Percentiles rank a stretch among this genome's conserved stretches.
phyloP scores from a whole-genome alignment of 2,113 vertebrate species.

The Zosterops pallidus region DNA sequence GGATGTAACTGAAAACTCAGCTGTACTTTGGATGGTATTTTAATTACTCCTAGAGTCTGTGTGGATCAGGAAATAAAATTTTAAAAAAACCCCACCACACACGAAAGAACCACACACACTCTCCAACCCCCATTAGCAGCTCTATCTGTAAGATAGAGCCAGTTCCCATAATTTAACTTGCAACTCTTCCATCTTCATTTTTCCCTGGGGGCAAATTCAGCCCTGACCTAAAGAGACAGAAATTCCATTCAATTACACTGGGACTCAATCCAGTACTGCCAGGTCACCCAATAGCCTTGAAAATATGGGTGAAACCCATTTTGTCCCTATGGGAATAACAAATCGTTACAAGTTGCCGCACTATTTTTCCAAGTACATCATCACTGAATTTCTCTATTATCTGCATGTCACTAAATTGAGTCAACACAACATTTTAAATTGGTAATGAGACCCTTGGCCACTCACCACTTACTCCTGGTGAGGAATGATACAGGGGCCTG shows the following conservation, averaged over 20 bases:
- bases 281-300: background rate
- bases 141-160: background rate
- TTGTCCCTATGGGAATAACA: background rate
- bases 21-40: background rate
- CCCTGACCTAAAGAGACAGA: conserved; percentile 7
- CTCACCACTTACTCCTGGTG: background rate
- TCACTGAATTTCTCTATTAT: conserved; percentile 9
- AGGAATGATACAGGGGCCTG: background rate
- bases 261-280: background rate
- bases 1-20: background rate
- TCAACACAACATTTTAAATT: background rate
- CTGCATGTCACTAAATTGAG: background rate
- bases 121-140: background rate
- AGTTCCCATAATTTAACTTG: background rate
- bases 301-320: conserved; percentile 9
- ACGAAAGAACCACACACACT: background rate
- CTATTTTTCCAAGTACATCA: conserved; percentile 7
- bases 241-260: conserved; percentile 22
- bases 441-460: conserved; percentile 1
- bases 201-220: conserved; percentile 13
- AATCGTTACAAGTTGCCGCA: background rate
- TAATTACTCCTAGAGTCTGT: background rate
- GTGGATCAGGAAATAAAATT: background rate
- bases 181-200: background rate
- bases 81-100: fast-evolving